These are phyloP conservation scores for Macrotrachela quadricornifera DNA, from an alignment of 1,140 invertebrate species.

Conservation along the genomic window DNA sequence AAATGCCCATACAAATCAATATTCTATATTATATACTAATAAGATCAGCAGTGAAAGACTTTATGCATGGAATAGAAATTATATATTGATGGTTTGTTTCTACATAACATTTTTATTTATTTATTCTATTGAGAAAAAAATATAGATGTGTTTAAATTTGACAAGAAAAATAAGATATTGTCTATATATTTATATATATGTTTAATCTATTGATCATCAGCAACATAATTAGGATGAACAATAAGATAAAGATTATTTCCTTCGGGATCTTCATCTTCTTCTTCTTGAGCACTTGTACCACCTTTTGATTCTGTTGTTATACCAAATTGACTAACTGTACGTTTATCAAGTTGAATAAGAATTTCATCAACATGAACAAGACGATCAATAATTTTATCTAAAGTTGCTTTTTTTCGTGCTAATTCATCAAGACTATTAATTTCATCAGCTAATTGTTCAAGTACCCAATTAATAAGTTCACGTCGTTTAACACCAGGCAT, in stretches of 20 bases:
- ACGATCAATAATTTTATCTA: slow-evolving; percentile 63
- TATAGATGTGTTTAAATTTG: no score
- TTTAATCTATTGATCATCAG: slow-evolving; percentile 33
- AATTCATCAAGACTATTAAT: neutral
- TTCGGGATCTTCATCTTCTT: slow-evolving; percentile 15
- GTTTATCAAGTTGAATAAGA: neutral
- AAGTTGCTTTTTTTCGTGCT: slow-evolving; percentile 47
- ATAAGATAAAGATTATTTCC: slow-evolving; percentile 55
- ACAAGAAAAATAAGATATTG: no score
- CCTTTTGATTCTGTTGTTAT: slow-evolving; percentile 54
- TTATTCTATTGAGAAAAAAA: no score
- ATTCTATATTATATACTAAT: no score
- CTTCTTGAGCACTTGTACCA: slow-evolving; percentile 30
- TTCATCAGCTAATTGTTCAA: neutral
- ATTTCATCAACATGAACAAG: slow-evolving; percentile 1
- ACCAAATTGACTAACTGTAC: slow-evolving; percentile 54
- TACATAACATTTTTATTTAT: no score
- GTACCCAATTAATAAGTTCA: slow-evolving; percentile 6
- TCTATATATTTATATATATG: no score
- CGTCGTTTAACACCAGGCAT: slow-evolving; percentile 1
- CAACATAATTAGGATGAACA: slow-evolving; percentile 82
- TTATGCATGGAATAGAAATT: no score
- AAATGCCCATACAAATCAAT: no score
- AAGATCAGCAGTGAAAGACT: no score
- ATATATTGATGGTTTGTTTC: no score